Evolutionary conservation across 1,140 invertebrate genomes (phyloP).

Genomic region (Sogatella furcifera): DNA sequence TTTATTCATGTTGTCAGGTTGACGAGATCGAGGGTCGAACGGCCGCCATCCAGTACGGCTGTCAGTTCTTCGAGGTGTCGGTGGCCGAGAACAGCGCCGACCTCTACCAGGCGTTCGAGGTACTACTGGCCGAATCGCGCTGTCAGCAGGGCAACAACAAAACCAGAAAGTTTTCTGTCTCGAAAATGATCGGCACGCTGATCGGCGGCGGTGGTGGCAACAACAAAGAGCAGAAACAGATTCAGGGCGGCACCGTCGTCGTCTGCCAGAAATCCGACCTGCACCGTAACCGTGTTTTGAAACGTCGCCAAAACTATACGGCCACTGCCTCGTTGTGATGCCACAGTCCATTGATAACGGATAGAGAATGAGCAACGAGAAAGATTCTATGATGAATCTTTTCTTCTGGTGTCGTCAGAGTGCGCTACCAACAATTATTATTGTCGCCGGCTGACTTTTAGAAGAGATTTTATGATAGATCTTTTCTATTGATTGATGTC

Average conservation of each 20-base stretch:
- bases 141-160: conserved; percentile 35
- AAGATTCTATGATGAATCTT: neutral
- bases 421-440: no score
- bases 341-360: neutral
- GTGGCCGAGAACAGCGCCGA: conserved; percentile 62
- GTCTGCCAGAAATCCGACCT: conserved; percentile 44
- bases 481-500: no score
- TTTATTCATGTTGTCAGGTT: conserved; percentile 52
- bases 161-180: conserved; percentile 60
- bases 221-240: conserved; percentile 28
- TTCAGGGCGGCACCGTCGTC: conserved; percentile 41
- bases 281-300: conserved; percentile 41
- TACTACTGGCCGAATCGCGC: conserved; percentile 49
- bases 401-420: neutral
- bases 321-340: conserved; percentile 43
- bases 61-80: conserved; percentile 62
- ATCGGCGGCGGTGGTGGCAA: conserved; percentile 40
- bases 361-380: neutral
- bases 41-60: conserved; percentile 48
- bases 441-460: no score
- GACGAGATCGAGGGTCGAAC: conserved; percentile 55
- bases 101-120: conserved; percentile 56
- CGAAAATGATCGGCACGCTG: conserved; percentile 65
- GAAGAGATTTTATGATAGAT: no score
- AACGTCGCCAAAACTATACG: conserved; percentile 41